These are phyloP conservation scores for Leucozona laternaria DNA, from an alignment of 2,888 invertebrate species.

Conservation along the genomic window DNA sequence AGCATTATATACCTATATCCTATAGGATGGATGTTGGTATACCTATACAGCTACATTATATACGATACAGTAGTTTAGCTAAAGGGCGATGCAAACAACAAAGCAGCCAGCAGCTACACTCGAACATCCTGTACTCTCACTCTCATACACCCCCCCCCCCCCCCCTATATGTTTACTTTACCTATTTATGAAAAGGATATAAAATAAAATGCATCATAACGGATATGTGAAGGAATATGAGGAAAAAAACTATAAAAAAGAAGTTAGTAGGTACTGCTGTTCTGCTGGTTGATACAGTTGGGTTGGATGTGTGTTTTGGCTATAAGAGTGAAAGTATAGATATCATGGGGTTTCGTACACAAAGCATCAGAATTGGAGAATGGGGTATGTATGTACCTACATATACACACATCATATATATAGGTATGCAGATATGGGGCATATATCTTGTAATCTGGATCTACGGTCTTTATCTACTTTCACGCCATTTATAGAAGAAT, in stretches of 20 bases:
- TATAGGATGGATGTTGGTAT: neutral
- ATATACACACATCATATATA: no score
- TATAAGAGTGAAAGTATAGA: slow-evolving; percentile 4
- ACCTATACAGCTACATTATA: no score
- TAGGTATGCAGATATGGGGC: slow-evolving; percentile 61
- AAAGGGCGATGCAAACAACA: slow-evolving; percentile 43
- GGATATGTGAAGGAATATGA: slow-evolving; percentile 40
- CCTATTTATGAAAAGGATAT: slow-evolving; percentile 40
- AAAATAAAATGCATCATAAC: slow-evolving; percentile 66
- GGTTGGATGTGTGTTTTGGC: slow-evolving; percentile 18
- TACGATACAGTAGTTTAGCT: neutral
- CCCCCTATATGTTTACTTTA: slow-evolving; percentile 15
- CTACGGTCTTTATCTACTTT: slow-evolving; percentile 67
- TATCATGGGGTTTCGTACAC: slow-evolving; percentile 5
- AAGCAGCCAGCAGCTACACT: neutral
- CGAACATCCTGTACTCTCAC: slow-evolving; percentile 27
- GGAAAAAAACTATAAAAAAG: slow-evolving; percentile 42
- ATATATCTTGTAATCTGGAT: slow-evolving; percentile 74
- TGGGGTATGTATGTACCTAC: neutral
- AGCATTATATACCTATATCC: neutral
- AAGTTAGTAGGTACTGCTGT: slow-evolving; percentile 44
- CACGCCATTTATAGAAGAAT: slow-evolving; percentile 59
- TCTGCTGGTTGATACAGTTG: slow-evolving; percentile 45
- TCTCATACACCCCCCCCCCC: neutral
- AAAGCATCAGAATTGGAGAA: slow-evolving; percentile 11